phyloP scores from a whole-genome alignment of 2,797 vertebrate genomes.

The Spheniscus humboldti region DNA sequence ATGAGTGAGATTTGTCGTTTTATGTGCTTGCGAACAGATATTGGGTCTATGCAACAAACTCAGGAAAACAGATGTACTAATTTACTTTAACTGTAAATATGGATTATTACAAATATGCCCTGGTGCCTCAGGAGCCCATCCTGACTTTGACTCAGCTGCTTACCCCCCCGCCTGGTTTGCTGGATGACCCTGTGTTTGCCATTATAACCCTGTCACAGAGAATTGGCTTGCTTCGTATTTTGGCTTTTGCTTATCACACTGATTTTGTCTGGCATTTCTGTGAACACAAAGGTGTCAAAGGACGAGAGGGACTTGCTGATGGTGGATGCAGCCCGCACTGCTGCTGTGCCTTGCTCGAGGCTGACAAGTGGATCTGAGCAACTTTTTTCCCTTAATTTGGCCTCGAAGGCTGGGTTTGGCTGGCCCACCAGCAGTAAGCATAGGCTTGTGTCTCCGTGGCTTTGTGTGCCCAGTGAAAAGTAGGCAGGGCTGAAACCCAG shows the following conservation, averaged over 20 bases:
- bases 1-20: background rate
- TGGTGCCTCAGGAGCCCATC: background rate
- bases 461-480: too few species aligned
- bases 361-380: background rate
- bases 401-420: background rate
- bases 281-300: background rate
- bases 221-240: background rate
- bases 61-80: background rate
- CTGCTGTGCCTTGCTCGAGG: background rate
- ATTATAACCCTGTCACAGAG: background rate
- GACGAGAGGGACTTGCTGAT: accelerated
- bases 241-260: background rate
- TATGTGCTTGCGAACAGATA: background rate
- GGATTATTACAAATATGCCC: background rate
- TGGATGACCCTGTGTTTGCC: background rate
- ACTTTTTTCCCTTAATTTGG: background rate
- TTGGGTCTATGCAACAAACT: background rate
- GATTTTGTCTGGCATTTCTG: background rate
- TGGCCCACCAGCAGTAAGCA: background rate
- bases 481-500: background rate
- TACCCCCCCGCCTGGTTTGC: background rate
- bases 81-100: background rate
- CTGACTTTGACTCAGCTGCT: background rate
- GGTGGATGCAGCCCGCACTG: background rate
- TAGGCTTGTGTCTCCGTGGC: accelerated